These are phyloP conservation scores for Julus scanicus DNA, from an alignment of 2,888 invertebrate species.

Conservation along the genomic window DNA sequence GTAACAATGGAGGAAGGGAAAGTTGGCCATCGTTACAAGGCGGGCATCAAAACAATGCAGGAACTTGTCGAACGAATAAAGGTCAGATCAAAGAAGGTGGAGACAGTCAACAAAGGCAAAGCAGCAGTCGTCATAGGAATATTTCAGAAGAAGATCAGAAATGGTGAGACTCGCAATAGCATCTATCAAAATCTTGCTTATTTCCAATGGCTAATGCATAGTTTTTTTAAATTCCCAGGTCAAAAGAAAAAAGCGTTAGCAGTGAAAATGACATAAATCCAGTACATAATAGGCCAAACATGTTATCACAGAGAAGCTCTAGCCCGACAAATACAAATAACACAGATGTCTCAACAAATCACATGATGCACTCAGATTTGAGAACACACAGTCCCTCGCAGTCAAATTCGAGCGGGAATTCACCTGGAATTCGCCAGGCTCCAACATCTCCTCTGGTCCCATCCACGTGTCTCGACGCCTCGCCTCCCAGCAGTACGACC, in stretches of 20 bases:
- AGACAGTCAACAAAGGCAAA: not conserved
- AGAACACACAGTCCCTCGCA: slow-evolving; percentile 34
- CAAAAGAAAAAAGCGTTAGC: slow-evolving; percentile 3
- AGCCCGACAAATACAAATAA: not conserved
- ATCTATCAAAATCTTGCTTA: not conserved
- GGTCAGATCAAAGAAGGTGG: slow-evolving; percentile 47
- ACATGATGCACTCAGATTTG: not conserved
- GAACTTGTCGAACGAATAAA: slow-evolving; percentile 46
- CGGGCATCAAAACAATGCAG: not conserved
- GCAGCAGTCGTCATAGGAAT: slow-evolving; percentile 40
- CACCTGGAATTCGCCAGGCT: not conserved
- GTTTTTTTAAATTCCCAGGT: not conserved
- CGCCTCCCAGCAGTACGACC: slow-evolving; percentile 36
- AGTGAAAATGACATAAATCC: slow-evolving; percentile 44
- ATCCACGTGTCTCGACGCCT: not conserved
- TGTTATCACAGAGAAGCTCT: slow-evolving; percentile 3
- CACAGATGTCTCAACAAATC: not conserved
- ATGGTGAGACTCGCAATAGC: not conserved
- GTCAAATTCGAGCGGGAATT: not conserved
- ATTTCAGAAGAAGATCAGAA: slow-evolving; percentile 46
- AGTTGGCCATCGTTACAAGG: slow-evolving; percentile 4
- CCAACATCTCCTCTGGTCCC: not conserved
- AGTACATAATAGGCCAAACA: slow-evolving; percentile 2
- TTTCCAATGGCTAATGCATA: not conserved
- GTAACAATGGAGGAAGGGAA: not conserved